These are phyloP conservation scores for Acrocephalus scirpaceus DNA, from an alignment of 2,797 vertebrate species.

Conservation along the genomic window DNA sequence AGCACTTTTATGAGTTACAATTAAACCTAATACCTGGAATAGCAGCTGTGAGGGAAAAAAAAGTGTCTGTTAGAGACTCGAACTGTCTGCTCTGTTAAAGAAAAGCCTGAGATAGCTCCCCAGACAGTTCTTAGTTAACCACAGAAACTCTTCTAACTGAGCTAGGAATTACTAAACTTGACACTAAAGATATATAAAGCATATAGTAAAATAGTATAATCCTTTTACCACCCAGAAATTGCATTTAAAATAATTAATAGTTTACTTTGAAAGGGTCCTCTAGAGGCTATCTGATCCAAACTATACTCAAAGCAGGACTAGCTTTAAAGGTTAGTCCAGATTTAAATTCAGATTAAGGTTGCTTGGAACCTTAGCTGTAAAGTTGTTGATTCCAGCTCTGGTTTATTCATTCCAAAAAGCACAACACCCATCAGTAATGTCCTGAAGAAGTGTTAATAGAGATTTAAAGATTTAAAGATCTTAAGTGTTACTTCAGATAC, in stretches of 20 bases:
- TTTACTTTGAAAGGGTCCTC: neutral
- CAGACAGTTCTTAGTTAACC: neutral
- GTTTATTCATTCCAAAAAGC: neutral
- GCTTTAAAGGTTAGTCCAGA: constrained; percentile 1
- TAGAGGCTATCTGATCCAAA: neutral
- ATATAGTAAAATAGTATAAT: neutral
- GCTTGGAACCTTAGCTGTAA: neutral
- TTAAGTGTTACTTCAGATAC: neutral
- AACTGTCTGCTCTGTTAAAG: neutral
- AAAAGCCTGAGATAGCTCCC: neutral
- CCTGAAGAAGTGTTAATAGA: neutral
- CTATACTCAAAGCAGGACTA: neutral
- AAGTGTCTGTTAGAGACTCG: neutral
- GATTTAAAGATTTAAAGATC: neutral
- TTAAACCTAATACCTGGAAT: neutral
- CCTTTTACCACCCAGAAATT: neutral
- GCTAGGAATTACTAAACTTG: neutral
- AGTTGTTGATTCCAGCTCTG: neutral
- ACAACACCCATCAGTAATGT: neutral
- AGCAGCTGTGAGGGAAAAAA: neutral
- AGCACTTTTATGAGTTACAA: neutral
- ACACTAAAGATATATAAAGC: neutral
- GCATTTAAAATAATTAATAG: neutral
- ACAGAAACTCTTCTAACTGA: neutral
- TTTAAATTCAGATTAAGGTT: neutral